Base-by-base conservation (phyloP, 37 sponge, comb jelly and placozoan genomes). In the Ephydatia muelleri region DNA sequence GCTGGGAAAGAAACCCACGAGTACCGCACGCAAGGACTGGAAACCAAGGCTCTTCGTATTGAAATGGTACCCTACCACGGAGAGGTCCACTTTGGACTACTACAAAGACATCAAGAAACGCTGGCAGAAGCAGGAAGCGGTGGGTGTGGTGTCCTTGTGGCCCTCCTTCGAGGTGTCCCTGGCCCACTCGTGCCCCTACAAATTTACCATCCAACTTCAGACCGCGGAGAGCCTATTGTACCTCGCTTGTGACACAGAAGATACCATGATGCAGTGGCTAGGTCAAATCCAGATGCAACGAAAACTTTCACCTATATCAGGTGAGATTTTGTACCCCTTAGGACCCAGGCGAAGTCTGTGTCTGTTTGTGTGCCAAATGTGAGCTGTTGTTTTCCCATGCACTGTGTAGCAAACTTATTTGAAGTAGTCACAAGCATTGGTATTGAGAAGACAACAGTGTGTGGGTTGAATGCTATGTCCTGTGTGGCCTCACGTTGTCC, bases 51-150 rank as follows among this genome's bases (percentile, higher is more conserved):
- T 93, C 34, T 93, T 86, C 80, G 94, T 93, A 23, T 82, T 90
- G 22, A 83, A 86, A 35, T 70, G 66, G 23, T 4, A 79, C 76
- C 40, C 47, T 1, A 67, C 80, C 31, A 75, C 70, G 38, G 69
- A 57, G n/a, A 80, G 36, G 25, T 69, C 87, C 43, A 72, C 84
- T 3, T 67, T 93, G 23, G 86, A 89, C 31, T 86, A 65, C 49
- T 93, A 93, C 90, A 93, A 87, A 64, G 91, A 90, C 78, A 70
- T 81, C 57, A 86, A 83, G 76, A 93, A 90, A 75, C 80, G 84
- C 22, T 88, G 86, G 88, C 86, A 86, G 88, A 93, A 90, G 64
- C 91, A 86, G 83, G 72, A 67, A 1, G 43, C 73, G 1, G 76
- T 76, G 57, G 84, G 75, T 14, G 38, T 84, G 34, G 25, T 72